These are phyloP conservation scores for Hirtodrosophila trivittata DNA, from an alignment of 2,888 invertebrate species.

Conservation along the genomic window DNA sequence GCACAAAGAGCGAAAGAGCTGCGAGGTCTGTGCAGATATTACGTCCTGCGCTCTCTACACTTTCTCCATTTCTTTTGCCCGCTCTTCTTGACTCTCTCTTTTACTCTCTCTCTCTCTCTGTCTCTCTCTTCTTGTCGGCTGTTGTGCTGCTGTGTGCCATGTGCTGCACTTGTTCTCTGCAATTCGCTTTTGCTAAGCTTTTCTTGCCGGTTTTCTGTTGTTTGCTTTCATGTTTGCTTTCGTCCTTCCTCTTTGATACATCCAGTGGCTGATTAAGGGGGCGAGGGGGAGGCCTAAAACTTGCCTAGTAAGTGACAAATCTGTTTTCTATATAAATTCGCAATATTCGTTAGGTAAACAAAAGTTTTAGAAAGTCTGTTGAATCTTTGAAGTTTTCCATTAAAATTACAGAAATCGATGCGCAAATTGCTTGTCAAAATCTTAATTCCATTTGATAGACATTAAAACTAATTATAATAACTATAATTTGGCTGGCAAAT, in stretches of 20 bases:
- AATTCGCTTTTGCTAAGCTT: constrained; percentile 55
- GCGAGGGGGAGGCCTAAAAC: not conserved
- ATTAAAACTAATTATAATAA: constrained; percentile 64
- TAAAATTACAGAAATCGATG: no score
- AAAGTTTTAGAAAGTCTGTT: no score
- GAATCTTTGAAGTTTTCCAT: no score
- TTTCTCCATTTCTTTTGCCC: constrained; percentile 4
- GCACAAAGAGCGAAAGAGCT: not conserved
- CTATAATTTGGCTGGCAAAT: constrained; percentile 67
- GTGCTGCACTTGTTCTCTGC: constrained; percentile 69
- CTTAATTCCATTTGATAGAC: constrained; percentile 44
- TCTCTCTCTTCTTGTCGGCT: not conserved
- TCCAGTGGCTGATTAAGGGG: not conserved
- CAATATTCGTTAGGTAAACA: no score
- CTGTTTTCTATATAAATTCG: no score
- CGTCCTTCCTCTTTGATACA: constrained; percentile 6
- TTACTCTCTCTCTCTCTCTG: not conserved
- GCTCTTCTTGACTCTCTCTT: not conserved
- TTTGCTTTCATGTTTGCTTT: constrained; percentile 72
- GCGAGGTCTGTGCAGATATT: constrained; percentile 50
- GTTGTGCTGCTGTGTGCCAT: constrained; percentile 21
- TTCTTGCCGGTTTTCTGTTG: constrained; percentile 72
- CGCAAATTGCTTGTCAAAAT: constrained; percentile 49
- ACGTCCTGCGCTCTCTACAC: constrained; percentile 21
- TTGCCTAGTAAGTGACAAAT: not conserved